Base-by-base conservation (phyloP, 1,140 invertebrate species). In the Eciton burchellii region DNA sequence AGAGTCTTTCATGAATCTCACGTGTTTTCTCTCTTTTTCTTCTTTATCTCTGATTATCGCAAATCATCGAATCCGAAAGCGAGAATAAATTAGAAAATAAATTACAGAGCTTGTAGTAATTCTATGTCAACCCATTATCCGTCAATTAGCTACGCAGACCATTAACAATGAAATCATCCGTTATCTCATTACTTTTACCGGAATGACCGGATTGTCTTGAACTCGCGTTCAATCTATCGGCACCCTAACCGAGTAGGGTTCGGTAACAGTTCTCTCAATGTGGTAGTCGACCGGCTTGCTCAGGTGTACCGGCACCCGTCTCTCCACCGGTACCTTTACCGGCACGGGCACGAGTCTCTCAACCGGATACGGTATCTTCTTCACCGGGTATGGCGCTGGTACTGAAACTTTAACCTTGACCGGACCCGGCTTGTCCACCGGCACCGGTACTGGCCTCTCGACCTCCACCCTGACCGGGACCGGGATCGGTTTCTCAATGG, bases 221-320 rank as follows among this genome's bases (percentile, higher is more conserved):
- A 5, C 1, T 3, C 21, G 14, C n/a, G 21, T 3, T 54, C 29
- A n/a, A 12, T 95, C 95, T 81, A 96, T 95, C 6, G 94, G 94
- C 82, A 95, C 95, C 79, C 95, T 94, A 0, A 96, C 94, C 24
- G 94, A 94, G 88, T 95, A 94, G 14, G 96, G 95, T n/a, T n/a
- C n/a, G n/a, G n/a, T n/a, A 72, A 97, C 95, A 90, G 96, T 96
- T 77, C 96, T 96, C 81, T 96, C 95, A 9, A 95, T 92, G 14
- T 94, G 94, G 0, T 95, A 95, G 11, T 95, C 94, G 82, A 95
- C 94, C 0, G 95, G 94, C 74, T 94, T 94, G 14, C 88, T 93
- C 73, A 93, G 95, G 87, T 94, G 94, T 82, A 93, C 94, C 74
- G 94, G 95, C 86, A 94, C 94, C 66, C 94, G 95, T 60, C 93